Percentiles rank a stretch among this genome's conserved stretches.
Evolutionary conservation across 2,797 vertebrate species (phyloP).

Genomic region (Sebastes nivosus): DNA sequence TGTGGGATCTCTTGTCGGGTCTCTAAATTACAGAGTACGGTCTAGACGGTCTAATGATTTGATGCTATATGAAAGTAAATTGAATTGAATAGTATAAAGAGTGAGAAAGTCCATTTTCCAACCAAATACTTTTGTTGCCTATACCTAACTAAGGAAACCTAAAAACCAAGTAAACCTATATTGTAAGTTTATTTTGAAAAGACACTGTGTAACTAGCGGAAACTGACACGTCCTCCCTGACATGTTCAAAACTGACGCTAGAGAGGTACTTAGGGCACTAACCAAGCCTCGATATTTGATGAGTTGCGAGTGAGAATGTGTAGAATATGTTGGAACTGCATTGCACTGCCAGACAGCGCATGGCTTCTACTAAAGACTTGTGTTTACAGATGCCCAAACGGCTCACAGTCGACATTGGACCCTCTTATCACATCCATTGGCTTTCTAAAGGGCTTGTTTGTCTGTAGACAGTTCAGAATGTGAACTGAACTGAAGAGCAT

Average conservation of each 20-base stretch:
- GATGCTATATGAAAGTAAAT: no score
- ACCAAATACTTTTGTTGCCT: no score
- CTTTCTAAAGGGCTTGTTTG: neutral
- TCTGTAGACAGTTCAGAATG: neutral
- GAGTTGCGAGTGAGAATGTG: no score
- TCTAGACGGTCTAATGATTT: no score
- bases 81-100: no score
- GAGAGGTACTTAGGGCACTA: neutral
- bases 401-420: neutral
- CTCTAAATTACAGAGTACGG: no score
- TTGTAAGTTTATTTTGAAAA: no score
- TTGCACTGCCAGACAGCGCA: neutral
- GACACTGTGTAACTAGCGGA: no score
- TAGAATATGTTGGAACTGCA: neutral
- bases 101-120: no score
- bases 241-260: neutral
- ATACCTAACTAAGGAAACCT: no score
- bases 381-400: neutral
- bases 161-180: no score
- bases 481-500: conserved; percentile 10
- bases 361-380: neutral
- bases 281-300: neutral
- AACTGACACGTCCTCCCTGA: neutral
- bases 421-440: neutral
- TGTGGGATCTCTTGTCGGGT: no score